Percentiles rank a stretch among this genome's conserved stretches.
phyloP scores from a whole-genome alignment of 1,140 invertebrate species.

The Drosophila saltans region DNA sequence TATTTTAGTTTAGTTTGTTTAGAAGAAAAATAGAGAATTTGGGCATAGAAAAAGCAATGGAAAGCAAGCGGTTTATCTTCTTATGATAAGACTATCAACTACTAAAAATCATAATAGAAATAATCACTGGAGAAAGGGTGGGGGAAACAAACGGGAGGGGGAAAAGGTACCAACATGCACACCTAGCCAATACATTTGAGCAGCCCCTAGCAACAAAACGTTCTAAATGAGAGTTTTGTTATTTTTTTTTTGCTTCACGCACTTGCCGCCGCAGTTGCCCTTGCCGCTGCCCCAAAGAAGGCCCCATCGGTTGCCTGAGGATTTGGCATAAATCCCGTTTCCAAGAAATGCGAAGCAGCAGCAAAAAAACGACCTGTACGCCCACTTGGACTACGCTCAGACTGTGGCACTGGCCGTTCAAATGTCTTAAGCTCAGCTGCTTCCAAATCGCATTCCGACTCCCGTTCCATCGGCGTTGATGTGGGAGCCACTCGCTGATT shows the following conservation, averaged over 20 bases:
- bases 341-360: slow-evolving; percentile 67
- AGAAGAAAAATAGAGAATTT: slow-evolving; percentile 28
- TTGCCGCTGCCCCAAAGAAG: slow-evolving; percentile 9
- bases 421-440: slow-evolving; percentile 27
- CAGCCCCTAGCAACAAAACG: slow-evolving; percentile 17
- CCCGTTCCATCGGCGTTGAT: slow-evolving; percentile 19
- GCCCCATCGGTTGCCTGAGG: slow-evolving; percentile 11
- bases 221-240: not conserved
- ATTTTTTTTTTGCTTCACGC: slow-evolving; percentile 26
- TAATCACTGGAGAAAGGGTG: not conserved
- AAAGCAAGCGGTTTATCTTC: slow-evolving; percentile 53
- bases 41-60: slow-evolving; percentile 24
- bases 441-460: slow-evolving; percentile 51
- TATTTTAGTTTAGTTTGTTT: slow-evolving; percentile 27
- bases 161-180: slow-evolving; percentile 13
- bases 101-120: not conserved
- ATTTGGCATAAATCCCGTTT: slow-evolving; percentile 58
- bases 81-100: not conserved
- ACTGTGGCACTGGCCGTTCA: not conserved
- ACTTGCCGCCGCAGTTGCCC: slow-evolving; percentile 61
- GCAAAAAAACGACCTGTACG: slow-evolving; percentile 70
- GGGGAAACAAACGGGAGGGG: not conserved
- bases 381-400: slow-evolving; percentile 40
- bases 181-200: slow-evolving; percentile 6
- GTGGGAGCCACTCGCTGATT: slow-evolving; percentile 45